Evolutionary conservation across 1,140 invertebrate species (phyloP), one percentile per base, ranked within the genome.

Genomic region (Atta colombica): DNA sequence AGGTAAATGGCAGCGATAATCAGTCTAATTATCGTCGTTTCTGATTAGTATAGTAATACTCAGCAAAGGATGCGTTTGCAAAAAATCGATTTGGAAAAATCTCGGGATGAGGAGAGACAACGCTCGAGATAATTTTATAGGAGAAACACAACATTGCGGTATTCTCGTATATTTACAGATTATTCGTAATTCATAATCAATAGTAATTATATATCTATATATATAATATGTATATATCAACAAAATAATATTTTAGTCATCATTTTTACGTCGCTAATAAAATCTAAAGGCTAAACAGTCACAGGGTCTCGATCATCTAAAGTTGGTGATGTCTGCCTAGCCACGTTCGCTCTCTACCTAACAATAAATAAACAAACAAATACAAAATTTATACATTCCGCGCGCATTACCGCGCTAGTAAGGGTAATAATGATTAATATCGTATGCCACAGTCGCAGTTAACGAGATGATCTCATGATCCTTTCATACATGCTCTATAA

Each of bases 231-330:
- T 90, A 90, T 91, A 92, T 93, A 92, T 92, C 92, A 93, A 93
- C 90, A 93, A 93, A 93, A 93, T 93, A 93, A 91, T 93, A 87
- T 91, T 92, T 92, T 89, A 91, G 88, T 92, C 85, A 39, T 92
- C 85, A 39, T 92, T 90, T 87, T 91, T 91, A 91, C 66, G 61
- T 89, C 69, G 74, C 91, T 93, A 93, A 92, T 92, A 93, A 90
- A 93, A 93, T 92, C 92, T 93, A 93, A 87, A 90, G 91, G 85
- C 89, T 93, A 93, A 92, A 93, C 92, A 93, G 92, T 92, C 92
- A 51, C 55, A 93, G 89, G 86, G 88, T 91, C 8, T 60, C 78
- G 66, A 82, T 88, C 82, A 89, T 90, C 90, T 92, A 92, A 92
- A 66, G 25, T 78, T 84, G 58, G 49, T 90, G 65, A 78, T 51